Conservation (phyloP, 2,113 vertebrate genomes). For the Electrona antarctica region DNA sequence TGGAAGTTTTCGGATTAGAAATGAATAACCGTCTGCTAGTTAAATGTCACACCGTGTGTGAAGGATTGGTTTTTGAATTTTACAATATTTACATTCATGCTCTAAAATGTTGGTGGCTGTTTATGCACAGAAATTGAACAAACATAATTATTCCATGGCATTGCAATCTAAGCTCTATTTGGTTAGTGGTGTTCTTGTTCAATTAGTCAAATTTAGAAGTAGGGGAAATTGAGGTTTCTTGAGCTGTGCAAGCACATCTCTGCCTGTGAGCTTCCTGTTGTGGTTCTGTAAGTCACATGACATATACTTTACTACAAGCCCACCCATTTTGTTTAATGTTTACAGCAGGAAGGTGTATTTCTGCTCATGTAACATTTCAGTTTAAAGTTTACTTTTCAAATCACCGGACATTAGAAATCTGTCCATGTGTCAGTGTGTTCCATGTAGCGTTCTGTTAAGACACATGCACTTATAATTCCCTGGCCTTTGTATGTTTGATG, state of each 20-base stretch:
- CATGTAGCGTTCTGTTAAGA: neutral
- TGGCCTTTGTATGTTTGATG: neutral
- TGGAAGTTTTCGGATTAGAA: no score
- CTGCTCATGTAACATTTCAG: slow-evolving; percentile 18
- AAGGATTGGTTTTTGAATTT: neutral
- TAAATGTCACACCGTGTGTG: no score
- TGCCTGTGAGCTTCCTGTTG: slow-evolving; percentile 67
- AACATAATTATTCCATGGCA: neutral
- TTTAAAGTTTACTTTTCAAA: slow-evolving; percentile 20
- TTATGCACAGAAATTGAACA: neutral
- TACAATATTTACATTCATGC: neutral
- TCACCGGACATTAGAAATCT: slow-evolving; percentile 29
- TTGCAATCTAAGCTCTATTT: neutral
- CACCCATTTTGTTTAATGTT: slow-evolving; percentile 55
- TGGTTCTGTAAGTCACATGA: slow-evolving; percentile 51
- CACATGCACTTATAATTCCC: neutral
- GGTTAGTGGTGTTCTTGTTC: neutral
- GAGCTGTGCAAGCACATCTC: slow-evolving; percentile 20
- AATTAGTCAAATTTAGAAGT: slow-evolving; percentile 38
- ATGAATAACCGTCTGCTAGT: no score
- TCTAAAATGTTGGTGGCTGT: no score
- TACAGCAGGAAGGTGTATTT: neutral
- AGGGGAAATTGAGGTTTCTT: slow-evolving; percentile 36
- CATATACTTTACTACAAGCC: slow-evolving; percentile 35
- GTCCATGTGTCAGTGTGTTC: slow-evolving; percentile 15